A percentile compares a stretch with the other conserved stretches of the same genome.
Conservation (phyloP, 2,888 invertebrate genomes). For the Teleiodes luculella region DNA sequence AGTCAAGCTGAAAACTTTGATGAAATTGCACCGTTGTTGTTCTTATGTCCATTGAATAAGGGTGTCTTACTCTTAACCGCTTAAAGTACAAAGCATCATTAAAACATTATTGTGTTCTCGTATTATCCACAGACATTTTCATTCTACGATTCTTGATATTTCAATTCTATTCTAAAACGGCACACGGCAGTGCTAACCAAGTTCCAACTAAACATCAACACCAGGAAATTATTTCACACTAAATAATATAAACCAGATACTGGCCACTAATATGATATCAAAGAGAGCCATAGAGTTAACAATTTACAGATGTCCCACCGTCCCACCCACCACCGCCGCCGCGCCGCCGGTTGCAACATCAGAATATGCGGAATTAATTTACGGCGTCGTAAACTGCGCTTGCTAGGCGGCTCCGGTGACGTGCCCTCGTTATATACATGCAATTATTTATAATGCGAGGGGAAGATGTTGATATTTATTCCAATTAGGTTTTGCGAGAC, state of each 20-base stretch:
- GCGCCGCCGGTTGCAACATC: constrained; percentile 5
- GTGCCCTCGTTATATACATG: neutral
- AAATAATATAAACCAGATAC: constrained; percentile 1
- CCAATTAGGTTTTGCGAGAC: neutral
- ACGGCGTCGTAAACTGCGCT: neutral
- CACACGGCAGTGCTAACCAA: neutral
- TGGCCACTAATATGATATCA: constrained; percentile 1
- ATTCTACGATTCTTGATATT: no score
- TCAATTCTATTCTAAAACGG: no score
- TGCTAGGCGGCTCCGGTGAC: neutral
- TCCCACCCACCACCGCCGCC: no score
- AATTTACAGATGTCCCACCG: constrained; percentile 1
- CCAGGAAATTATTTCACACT: neutral
- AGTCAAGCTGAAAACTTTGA: no score
- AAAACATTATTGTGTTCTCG: no score
- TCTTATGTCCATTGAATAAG: no score
- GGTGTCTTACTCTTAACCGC: no score
- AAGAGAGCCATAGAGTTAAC: constrained; percentile 3
- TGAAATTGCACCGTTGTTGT: no score
- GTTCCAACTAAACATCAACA: neutral
- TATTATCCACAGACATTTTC: no score
- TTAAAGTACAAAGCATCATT: no score
- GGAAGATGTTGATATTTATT: neutral
- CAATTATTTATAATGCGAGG: neutral
- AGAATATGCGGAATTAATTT: constrained; percentile 1